phyloP scores from a whole-genome alignment of 1,140 invertebrate species.

The Euglossa dilemma region DNA sequence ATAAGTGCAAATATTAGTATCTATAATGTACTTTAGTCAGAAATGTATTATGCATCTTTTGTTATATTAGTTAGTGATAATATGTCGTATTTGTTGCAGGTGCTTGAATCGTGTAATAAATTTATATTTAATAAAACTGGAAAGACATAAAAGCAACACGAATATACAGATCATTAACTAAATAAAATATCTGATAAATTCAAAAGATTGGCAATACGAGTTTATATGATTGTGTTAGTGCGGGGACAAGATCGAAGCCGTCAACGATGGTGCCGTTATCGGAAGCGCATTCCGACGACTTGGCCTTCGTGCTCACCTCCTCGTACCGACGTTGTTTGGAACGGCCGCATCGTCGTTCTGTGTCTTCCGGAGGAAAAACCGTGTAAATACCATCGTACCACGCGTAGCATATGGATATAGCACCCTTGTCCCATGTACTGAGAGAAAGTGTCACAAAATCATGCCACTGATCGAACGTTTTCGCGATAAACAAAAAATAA shows the following conservation, averaged over 20 bases:
- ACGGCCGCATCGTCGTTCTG: slow-evolving; percentile 46
- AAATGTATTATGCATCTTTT: neutral
- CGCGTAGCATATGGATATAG: slow-evolving; percentile 63
- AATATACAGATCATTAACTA: neutral
- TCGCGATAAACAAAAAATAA: slow-evolving; percentile 15
- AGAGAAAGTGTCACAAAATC: slow-evolving; percentile 32
- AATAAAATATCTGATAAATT: slow-evolving; percentile 14
- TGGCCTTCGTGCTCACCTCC: slow-evolving; percentile 57
- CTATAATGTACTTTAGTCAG: neutral
- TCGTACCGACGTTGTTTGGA: slow-evolving; percentile 49
- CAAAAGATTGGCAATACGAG: neutral
- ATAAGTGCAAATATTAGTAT: slow-evolving; percentile 1
- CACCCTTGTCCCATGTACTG: slow-evolving; percentile 5
- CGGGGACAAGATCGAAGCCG: slow-evolving; percentile 27
- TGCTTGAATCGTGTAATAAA: neutral
- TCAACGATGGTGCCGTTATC: slow-evolving; percentile 48
- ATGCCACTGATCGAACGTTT: slow-evolving; percentile 23
- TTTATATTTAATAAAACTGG: neutral
- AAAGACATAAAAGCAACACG: neutral
- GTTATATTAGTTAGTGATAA: neutral
- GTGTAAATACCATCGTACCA: slow-evolving; percentile 69
- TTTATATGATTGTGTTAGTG: neutral
- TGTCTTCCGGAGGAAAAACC: slow-evolving; percentile 67
- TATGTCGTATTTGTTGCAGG: neutral
- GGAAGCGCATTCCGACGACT: slow-evolving; percentile 34